Percentiles rank a stretch among this genome's conserved stretches.
phyloP scores from a whole-genome alignment of 1,140 invertebrate species.

The Drosophila jambulina region DNA sequence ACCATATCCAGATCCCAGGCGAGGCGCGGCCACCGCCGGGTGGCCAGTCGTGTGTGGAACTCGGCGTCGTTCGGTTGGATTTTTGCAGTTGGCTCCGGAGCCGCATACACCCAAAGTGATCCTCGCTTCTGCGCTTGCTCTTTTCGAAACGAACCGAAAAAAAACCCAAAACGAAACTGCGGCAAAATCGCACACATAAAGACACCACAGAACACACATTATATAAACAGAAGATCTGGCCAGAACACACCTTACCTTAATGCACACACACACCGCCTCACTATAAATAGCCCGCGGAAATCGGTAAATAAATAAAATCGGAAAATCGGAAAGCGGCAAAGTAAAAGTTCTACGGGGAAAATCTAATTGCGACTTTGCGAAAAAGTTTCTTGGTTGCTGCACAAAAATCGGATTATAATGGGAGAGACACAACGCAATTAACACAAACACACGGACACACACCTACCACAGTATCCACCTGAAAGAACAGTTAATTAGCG shows the following conservation, averaged over 20 bases:
- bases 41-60: slow-evolving; percentile 74
- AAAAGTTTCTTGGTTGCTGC: slow-evolving; percentile 33
- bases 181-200: slow-evolving; percentile 47
- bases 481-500: slow-evolving; percentile 21
- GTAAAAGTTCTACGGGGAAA: slow-evolving; percentile 50
- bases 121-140: slow-evolving; percentile 22
- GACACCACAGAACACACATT: slow-evolving; percentile 34
- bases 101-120: slow-evolving; percentile 4
- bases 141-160: slow-evolving; percentile 29
- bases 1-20: slow-evolving; percentile 25
- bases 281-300: slow-evolving; percentile 74
- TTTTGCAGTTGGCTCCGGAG: slow-evolving; percentile 36
- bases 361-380: slow-evolving; percentile 65
- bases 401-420: slow-evolving; percentile 30
- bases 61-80: slow-evolving; percentile 72
- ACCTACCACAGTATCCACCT: slow-evolving; percentile 2
- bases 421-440: slow-evolving; percentile 1
- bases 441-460: not conserved
- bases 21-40: slow-evolving; percentile 11
- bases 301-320: slow-evolving; percentile 72
- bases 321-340: slow-evolving; percentile 48
- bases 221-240: slow-evolving; percentile 67
- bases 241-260: slow-evolving; percentile 39
- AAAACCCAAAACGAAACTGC: slow-evolving; percentile 9
- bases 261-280: slow-evolving; percentile 42